phyloP scores from a whole-genome alignment of 2,113 vertebrate genomes.

The Mirza zaza region DNA sequence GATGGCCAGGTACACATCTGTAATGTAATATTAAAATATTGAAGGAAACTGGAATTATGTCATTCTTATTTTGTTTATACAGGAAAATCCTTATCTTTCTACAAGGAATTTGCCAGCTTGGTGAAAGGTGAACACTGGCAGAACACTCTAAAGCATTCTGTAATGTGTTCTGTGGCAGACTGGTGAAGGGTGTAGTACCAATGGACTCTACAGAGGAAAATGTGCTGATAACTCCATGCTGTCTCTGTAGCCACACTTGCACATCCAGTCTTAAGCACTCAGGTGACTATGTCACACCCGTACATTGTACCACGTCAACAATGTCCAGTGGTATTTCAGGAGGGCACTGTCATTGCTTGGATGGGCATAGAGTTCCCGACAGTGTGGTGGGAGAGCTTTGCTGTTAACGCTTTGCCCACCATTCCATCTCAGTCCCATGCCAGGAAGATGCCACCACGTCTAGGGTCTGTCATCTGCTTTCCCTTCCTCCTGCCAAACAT shows the following conservation, averaged over 20 bases:
- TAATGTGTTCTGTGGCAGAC: not conserved
- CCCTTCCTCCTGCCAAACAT: not conserved
- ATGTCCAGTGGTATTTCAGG: not conserved
- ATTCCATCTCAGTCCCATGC: not conserved
- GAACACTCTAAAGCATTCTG: not conserved
- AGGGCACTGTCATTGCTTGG: not conserved
- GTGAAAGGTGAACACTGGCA: not conserved
- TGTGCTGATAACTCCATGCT: not conserved
- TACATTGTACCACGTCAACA: not conserved
- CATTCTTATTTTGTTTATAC: not conserved
- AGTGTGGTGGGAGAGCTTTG: not conserved
- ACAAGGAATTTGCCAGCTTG: not conserved
- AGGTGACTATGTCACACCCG: not conserved
- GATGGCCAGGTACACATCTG: not conserved
- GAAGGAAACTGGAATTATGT: not conserved
- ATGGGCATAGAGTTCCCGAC: not conserved
- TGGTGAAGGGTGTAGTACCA: not conserved
- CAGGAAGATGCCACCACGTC: not conserved
- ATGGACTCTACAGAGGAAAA: not conserved
- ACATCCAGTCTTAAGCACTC: not conserved
- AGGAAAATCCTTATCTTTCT: not conserved
- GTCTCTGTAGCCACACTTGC: not conserved
- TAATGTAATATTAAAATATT: not conserved
- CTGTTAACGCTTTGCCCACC: not conserved
- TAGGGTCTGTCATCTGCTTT: not conserved